These are phyloP conservation scores for Halisarca cf. caerulea DNA, from an alignment of 37 sponge, comb jelly and placozoan genomes.

Conservation along the genomic window DNA sequence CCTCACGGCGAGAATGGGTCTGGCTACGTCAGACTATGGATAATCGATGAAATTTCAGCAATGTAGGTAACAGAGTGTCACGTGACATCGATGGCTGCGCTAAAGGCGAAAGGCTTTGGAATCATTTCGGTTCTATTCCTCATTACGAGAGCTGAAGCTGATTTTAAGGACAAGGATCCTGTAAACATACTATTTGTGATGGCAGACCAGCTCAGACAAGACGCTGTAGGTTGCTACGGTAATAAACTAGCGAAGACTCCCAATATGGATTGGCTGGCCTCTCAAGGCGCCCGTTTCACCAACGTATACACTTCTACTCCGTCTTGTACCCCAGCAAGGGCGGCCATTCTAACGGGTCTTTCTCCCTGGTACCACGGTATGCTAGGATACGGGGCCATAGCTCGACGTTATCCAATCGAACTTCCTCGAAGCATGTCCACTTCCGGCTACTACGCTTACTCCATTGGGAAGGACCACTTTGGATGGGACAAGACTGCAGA, in stretches of 20 bases:
- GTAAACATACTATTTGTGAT: constrained; percentile 63
- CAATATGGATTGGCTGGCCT: constrained; percentile 55
- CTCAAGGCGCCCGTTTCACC: constrained; percentile 46
- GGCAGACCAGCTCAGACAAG: constrained; percentile 70
- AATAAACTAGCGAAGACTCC: constrained; percentile 57
- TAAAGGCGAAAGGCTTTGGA: no score
- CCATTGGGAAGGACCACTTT: constrained; percentile 78
- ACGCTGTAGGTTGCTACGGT: constrained; percentile 48
- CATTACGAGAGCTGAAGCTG: no score
- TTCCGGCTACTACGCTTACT: constrained; percentile 49
- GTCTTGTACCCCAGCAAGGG: constrained; percentile 72
- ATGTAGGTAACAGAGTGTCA: no score
- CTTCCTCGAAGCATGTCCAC: constrained; percentile 45
- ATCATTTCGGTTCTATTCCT: no score
- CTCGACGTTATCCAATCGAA: constrained; percentile 44
- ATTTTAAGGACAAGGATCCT: background rate
- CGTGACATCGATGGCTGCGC: no score
- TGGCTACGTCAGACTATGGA: no score
- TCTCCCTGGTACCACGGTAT: constrained; percentile 80
- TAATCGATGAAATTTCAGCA: no score
- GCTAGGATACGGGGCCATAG: constrained; percentile 60
- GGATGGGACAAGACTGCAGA: constrained; percentile 58
- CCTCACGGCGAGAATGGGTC: no score
- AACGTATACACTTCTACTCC: constrained; percentile 72
- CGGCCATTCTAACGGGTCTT: constrained; percentile 70